Percentiles rank a stretch among this genome's conserved stretches.
Conservation (phyloP, 2,113 vertebrate species). For the Tupaia chinensis region DNA sequence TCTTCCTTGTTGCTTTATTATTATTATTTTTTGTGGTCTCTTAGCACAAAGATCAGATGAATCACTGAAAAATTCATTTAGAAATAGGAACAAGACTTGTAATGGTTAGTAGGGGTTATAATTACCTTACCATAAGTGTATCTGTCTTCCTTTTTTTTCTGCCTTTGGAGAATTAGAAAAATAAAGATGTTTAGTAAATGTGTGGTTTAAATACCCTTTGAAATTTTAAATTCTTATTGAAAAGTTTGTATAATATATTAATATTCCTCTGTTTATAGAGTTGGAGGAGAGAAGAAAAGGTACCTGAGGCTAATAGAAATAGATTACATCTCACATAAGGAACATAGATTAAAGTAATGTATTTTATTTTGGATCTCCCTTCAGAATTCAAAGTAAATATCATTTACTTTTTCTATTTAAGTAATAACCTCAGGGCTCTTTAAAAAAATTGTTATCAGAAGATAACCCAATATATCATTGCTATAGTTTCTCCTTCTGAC, state of each 20-base stretch:
- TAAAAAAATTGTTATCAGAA: constrained; percentile 69
- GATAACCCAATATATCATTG: constrained; percentile 73
- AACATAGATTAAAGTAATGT: constrained; percentile 78
- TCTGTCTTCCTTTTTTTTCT: not conserved
- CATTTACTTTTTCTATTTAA: constrained; percentile 80
- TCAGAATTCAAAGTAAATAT: constrained; percentile 77
- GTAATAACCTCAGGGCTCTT: constrained; percentile 66
- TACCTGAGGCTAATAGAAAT: constrained; percentile 71
- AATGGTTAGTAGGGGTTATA: constrained; percentile 17
- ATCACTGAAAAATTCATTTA: constrained; percentile 26
- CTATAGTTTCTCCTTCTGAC: constrained; percentile 63
- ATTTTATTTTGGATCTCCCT: constrained; percentile 72
- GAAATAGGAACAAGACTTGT: constrained; percentile 35
- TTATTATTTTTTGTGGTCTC: constrained; percentile 5
- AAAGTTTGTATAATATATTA: constrained; percentile 62
- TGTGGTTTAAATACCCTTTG: constrained; percentile 70
- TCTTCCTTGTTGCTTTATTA: not conserved
- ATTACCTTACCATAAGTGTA: not conserved
- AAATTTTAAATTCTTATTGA: constrained; percentile 63
- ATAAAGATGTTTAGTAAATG: constrained; percentile 69
- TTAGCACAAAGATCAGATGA: not conserved
- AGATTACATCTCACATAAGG: constrained; percentile 74
- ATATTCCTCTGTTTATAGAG: constrained; percentile 71
- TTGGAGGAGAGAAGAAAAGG: constrained; percentile 31
- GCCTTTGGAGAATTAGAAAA: constrained; percentile 44